Evolutionary conservation across 2,797 vertebrate species (phyloP).

Genomic region (Ctenosaura bakeri): DNA sequence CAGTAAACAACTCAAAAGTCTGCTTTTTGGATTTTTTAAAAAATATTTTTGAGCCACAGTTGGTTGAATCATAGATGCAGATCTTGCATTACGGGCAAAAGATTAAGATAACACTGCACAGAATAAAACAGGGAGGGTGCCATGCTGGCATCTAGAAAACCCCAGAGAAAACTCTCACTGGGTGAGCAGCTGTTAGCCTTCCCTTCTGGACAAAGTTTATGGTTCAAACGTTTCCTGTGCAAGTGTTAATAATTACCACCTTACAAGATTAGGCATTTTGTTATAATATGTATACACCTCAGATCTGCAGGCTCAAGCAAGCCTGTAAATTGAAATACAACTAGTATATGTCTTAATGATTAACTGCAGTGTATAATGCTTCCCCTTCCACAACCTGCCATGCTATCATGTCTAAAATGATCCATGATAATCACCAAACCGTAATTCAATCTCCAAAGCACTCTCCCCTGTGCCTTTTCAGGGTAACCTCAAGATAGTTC

Average conservation of each 20-base stretch:
- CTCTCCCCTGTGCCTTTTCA: not conserved
- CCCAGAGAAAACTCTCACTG: constrained; percentile 1
- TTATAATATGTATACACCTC: not conserved
- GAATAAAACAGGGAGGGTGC: not conserved
- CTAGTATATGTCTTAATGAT: constrained; percentile 24
- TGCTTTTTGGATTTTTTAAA: too few species aligned
- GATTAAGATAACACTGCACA: not conserved
- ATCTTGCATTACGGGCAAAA: not conserved
- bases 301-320: constrained; percentile 21
- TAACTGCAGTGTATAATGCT: not conserved
- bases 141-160: constrained; percentile 20
- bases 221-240: constrained; percentile 34
- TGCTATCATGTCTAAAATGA: constrained; percentile 5
- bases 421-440: constrained; percentile 9
- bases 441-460: not conserved
- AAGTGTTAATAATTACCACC: constrained; percentile 40
- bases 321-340: constrained; percentile 4
- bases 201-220: not conserved
- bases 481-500: not conserved
- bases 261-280: constrained; percentile 19
- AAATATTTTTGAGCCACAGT: too few species aligned
- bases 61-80: too few species aligned
- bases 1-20: too few species aligned
- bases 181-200: constrained; percentile 4
- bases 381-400: not conserved